Evolutionary conservation across 2,113 vertebrate genomes (phyloP), one percentile per base, ranked within the genome.

Genomic region (Cariama cristata): DNA sequence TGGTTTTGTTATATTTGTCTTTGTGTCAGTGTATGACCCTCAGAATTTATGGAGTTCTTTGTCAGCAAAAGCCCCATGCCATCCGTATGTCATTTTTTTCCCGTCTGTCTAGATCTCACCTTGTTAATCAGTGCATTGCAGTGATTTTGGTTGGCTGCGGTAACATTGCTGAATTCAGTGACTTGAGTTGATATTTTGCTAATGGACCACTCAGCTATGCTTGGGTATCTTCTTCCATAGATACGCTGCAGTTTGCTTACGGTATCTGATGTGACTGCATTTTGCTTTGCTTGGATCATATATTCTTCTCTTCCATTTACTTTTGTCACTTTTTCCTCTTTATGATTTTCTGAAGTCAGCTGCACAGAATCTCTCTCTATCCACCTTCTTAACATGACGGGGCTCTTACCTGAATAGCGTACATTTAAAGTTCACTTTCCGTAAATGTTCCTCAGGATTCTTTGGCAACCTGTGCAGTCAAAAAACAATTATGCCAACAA

Each of bases 401-500:
- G 47, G 49, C 59, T 97, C 64, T 64, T 49, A 20, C 26, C 74
- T 50, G 28, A 79, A 33, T 30, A 27, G 35, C 2, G 19, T 13
- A 1, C 73, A 45, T 83, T 93, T 62, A 55, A 79, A 42, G n/a
- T 82, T 96, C 42, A 10, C 66, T 91, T 87, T 93, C 93, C 58
- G 21, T 69, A 89, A 91, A 56, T 0, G 23, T 81, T 93, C 68
- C 53, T 81, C 22, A 14, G 77, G 69, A 94, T 90, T 80, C 73
- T 72, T 63, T 94, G 86, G 89, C 84, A 95, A 85, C 87, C 38
- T 58, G 26, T 38, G 50, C 77, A 66, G 53, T 47, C 1, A 2
- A 79, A 86, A 93, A 96, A 75, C 69, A 89, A 85, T 86, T 66
- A 69, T 85, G 84, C 60, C 86, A 90, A 60, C 81, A 94, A 95